phyloP scores from a whole-genome alignment of 2,113 vertebrate species.

The Ictalurus furcatus region DNA sequence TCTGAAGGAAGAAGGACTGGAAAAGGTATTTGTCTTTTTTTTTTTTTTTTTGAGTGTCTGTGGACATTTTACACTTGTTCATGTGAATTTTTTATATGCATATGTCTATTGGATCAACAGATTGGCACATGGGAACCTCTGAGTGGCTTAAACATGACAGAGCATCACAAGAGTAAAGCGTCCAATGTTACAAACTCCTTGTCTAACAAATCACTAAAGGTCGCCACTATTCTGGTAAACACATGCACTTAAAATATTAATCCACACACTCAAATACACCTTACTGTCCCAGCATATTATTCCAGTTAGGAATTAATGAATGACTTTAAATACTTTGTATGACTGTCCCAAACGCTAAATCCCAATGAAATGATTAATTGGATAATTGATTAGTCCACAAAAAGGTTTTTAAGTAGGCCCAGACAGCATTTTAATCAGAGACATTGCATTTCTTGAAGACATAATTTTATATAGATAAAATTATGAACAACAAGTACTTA shows the following conservation, averaged over 20 bases:
- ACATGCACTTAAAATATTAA: neutral
- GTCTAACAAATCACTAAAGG: conserved; percentile 91
- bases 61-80: conserved; percentile 68
- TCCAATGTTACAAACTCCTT: conserved; percentile 94
- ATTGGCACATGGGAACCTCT: conserved; percentile 97
- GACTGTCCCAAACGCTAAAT: neutral
- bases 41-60: neutral
- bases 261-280: conserved; percentile 19
- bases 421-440: neutral
- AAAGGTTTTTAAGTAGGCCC: neutral
- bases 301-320: neutral
- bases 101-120: conserved; percentile 66
- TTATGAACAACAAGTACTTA: too few relatives aligned
- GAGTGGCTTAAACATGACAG: conserved; percentile 95
- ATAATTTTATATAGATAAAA: neutral
- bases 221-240: conserved; percentile 95
- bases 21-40: conserved; percentile 79
- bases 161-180: conserved; percentile 91
- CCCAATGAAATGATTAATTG: neutral
- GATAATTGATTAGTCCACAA: neutral
- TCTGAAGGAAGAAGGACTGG: conserved; percentile 94
- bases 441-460: neutral
- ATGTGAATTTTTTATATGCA: conserved; percentile 4
- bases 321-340: neutral
- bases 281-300: neutral